Base-by-base conservation (phyloP, 2,888 invertebrate genomes). In the Uloborus plumipes region DNA sequence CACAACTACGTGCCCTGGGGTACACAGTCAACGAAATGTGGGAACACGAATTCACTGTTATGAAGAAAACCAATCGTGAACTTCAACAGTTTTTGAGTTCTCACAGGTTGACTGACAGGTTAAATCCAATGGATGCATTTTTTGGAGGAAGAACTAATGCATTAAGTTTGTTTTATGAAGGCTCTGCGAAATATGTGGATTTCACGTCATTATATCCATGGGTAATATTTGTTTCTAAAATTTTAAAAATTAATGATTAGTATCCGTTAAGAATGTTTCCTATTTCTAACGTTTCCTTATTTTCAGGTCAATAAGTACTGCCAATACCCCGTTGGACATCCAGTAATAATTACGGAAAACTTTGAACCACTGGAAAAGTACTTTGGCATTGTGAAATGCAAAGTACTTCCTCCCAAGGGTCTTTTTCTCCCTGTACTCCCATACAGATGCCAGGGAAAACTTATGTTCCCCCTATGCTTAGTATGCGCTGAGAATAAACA, bases 381-480 rank as follows among this genome's bases (percentile, higher is more conserved):
- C 50, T 86, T 86, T 72, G 88, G 87, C 0, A n/a, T 87, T 3
- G 74, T 87, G 2, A 86, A 87, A 75, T 87, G 87, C 67, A 85
- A 82, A 64, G 73, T 88, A 0, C 61, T 88, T 1, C 87, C 87
- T 1, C 86, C 85, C 7, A 61, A 39, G 39, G 55, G 14, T 39
- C 47, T 77, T 2, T 64, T 62, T 22, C 18, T 61, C 7, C 62
- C 70, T 11, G 77, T 77, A 0, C 53, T 77, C 0, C 77, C 70
- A 14, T 39, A 31, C 2, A 55, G 83, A 53, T 80, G 67, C 6
- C 78, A 84, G 53, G 80, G 79, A 0, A 87, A 87, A 82, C 82
- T 87, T 1, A 26, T 26, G 26, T 26, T 26, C 4, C 26, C 26
- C 4, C 26, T 26, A 4, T 26, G 26, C 26, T 3, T 74, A 16